phyloP scores from a whole-genome alignment of 2,113 vertebrate genomes.

The Vireo altiloquus region DNA sequence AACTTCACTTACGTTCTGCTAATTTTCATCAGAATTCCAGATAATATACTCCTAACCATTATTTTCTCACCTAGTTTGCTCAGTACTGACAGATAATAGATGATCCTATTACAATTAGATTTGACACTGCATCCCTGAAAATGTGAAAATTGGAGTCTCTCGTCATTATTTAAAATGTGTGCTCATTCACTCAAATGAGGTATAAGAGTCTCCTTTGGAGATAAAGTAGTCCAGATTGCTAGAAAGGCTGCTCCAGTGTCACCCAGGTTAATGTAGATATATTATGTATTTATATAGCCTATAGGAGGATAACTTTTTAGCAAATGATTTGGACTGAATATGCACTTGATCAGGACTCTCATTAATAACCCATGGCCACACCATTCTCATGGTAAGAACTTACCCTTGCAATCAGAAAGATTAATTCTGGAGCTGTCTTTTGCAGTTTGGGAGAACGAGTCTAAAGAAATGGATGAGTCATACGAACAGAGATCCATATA shows the following conservation, averaged over 20 bases:
- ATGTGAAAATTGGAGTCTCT: conserved; percentile 56
- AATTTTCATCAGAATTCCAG: conserved; percentile 45
- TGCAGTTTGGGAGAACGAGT: not conserved
- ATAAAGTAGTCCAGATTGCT: conserved; percentile 58
- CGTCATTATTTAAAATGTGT: conserved; percentile 52
- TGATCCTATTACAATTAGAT: conserved; percentile 72
- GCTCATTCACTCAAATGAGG: conserved; percentile 37
- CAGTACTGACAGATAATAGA: conserved; percentile 62
- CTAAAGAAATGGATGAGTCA: not conserved
- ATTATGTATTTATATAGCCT: conserved; percentile 62
- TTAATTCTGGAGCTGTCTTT: conserved; percentile 16
- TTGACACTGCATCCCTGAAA: conserved; percentile 53
- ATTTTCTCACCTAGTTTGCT: conserved; percentile 71
- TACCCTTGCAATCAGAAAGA: conserved; percentile 10
- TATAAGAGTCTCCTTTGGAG: conserved; percentile 49
- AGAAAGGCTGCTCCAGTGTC: conserved; percentile 52
- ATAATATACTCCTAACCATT: conserved; percentile 54
- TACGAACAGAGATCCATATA: not conserved
- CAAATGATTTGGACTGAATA: conserved; percentile 41
- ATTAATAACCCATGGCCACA: conserved; percentile 21
- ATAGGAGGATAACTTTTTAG: conserved; percentile 54
- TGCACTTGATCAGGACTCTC: conserved; percentile 52
- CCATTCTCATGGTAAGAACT: not conserved
- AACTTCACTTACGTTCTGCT: conserved; percentile 7
- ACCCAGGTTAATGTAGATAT: conserved; percentile 63